Conservation (phyloP, 2,888 invertebrate species). For the Sericinus montela region DNA sequence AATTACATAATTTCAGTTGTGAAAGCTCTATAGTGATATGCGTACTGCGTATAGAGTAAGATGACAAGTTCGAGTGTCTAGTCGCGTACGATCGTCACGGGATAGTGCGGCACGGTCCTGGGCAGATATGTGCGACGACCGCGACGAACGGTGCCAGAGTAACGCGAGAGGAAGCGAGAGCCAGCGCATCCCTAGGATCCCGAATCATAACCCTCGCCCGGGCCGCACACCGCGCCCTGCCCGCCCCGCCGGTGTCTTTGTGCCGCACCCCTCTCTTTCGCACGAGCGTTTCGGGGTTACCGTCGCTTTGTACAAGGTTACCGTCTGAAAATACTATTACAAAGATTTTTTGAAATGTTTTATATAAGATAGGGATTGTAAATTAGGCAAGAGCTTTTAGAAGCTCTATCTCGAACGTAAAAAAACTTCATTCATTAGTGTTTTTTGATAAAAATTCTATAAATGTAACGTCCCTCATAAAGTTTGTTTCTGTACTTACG, state of each 20-base stretch:
- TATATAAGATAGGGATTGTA: background rate
- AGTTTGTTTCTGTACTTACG: too few relatives aligned
- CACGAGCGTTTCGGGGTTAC: conserved; percentile 45
- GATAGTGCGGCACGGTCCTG: conserved; percentile 39
- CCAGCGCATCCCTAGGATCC: conserved; percentile 79
- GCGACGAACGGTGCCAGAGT: conserved; percentile 71
- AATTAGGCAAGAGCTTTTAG: background rate
- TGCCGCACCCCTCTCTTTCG: conserved; percentile 71
- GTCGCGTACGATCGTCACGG: conserved; percentile 36
- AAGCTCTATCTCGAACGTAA: too few relatives aligned
- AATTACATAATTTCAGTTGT: conserved; percentile 25
- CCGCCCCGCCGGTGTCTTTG: conserved; percentile 56
- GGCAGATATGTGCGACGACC: conserved; percentile 58
- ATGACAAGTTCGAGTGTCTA: conserved; percentile 24
- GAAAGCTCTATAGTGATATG: conserved; percentile 31
- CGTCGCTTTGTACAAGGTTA: conserved; percentile 52
- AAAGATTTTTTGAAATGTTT: conserved; percentile 27
- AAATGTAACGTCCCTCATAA: too few relatives aligned
- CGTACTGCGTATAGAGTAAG: conserved; percentile 33
- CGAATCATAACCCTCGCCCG: conserved; percentile 74
- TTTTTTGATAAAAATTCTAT: too few relatives aligned
- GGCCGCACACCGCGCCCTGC: conserved; percentile 56
- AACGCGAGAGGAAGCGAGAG: conserved; percentile 75
- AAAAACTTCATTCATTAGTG: too few relatives aligned
- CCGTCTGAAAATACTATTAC: conserved; percentile 50